Evolutionary conservation across 2,113 vertebrate species (phyloP).

Genomic region (Acrocephalus kingi): DNA sequence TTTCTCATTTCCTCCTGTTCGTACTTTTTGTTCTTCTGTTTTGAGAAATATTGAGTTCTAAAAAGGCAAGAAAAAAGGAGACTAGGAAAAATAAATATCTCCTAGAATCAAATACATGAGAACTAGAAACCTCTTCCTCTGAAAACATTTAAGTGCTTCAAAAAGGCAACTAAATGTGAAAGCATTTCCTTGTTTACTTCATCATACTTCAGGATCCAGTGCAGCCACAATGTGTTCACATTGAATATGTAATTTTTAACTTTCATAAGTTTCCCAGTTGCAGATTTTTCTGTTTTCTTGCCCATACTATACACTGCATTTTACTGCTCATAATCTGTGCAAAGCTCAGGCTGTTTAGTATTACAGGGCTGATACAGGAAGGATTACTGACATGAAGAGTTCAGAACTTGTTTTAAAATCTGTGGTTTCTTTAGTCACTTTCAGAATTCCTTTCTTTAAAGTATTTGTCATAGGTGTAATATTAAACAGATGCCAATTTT

Average conservation of each 20-base stretch:
- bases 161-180: conserved; percentile 6
- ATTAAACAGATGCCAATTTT: conserved; percentile 62
- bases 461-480: conserved; percentile 57
- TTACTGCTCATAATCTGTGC: neutral
- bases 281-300: neutral
- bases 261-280: neutral
- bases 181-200: conserved; percentile 27
- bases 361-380: conserved; percentile 2
- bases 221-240: neutral
- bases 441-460: conserved; percentile 59
- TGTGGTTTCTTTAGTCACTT: conserved; percentile 34
- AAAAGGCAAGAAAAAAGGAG: neutral
- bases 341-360: neutral
- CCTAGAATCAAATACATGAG: neutral
- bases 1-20: neutral
- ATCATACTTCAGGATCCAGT: neutral
- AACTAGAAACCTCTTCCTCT: neutral
- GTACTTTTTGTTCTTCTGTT: neutral
- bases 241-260: neutral
- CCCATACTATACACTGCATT: neutral
- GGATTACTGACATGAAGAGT: conserved; percentile 21
- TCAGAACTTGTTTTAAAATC: conserved; percentile 40
- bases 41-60: neutral
- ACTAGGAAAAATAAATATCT: neutral
- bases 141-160: neutral